A percentile compares a stretch with the other conserved stretches of the same genome.
Conservation (phyloP, 2,888 invertebrate species). For the Callimorpha dominula region DNA sequence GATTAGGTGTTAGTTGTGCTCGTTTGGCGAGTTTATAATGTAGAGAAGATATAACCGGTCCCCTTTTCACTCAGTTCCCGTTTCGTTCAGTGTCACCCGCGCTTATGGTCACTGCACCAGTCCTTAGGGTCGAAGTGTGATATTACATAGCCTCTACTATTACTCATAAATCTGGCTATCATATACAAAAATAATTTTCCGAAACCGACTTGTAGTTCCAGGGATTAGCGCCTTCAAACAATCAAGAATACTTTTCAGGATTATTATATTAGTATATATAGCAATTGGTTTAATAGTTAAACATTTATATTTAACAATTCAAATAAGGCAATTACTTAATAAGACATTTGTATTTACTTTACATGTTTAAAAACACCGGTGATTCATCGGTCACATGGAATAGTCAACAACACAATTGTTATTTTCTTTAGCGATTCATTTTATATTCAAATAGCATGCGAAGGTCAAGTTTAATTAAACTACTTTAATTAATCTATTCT, state of each 20-base stretch:
- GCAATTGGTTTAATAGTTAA: background rate
- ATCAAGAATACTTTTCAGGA: too few relatives aligned
- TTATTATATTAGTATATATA: background rate
- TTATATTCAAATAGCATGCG: constrained; percentile 20
- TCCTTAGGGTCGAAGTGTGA: too few relatives aligned
- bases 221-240: too few relatives aligned
- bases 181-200: too few relatives aligned
- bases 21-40: too few relatives aligned
- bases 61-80: background rate
- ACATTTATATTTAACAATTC: too few relatives aligned
- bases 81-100: background rate
- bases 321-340: too few relatives aligned
- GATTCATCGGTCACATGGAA: background rate
- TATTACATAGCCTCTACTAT: too few relatives aligned
- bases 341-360: background rate
- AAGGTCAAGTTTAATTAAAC: background rate
- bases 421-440: background rate
- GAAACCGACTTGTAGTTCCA: background rate
- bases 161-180: too few relatives aligned
- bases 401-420: background rate
- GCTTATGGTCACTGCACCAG: too few relatives aligned
- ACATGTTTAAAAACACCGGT: background rate
- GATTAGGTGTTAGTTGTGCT: background rate
- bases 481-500: background rate
- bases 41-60: too few relatives aligned